phyloP scores from a whole-genome alignment of 2,888 invertebrate species.

The Tenthredo amoena region DNA sequence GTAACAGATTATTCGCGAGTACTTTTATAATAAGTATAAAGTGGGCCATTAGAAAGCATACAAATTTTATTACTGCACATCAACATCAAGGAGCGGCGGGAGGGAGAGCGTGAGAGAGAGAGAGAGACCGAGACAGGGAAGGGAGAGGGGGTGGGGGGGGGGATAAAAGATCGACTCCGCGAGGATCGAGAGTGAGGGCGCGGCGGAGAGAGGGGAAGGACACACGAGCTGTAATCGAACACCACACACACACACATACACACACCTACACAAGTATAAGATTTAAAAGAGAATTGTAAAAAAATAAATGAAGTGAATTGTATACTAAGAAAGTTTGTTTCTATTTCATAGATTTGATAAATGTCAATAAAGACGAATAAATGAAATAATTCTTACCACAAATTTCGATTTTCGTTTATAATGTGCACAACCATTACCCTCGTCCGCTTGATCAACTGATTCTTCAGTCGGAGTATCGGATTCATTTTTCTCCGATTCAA shows the following conservation, averaged over 20 bases:
- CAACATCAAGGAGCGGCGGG: not conserved
- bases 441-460: constrained; percentile 62
- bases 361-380: not conserved
- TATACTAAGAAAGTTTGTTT: not conserved
- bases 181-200: not conserved
- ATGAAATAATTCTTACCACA: constrained; percentile 83
- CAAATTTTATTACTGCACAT: constrained; percentile 42
- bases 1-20: not conserved
- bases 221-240: not conserved
- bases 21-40: constrained; percentile 3
- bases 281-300: not conserved
- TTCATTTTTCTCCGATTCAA: constrained; percentile 53
- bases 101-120: not conserved
- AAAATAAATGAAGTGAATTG: not conserved
- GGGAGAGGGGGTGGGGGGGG: not conserved
- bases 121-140: not conserved
- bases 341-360: not conserved
- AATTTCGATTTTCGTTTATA: constrained; percentile 92
- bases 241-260: not conserved
- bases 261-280: not conserved
- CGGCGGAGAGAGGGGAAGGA: not conserved
- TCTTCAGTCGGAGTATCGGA: constrained; percentile 55
- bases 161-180: not conserved
- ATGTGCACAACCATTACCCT: constrained; percentile 86
- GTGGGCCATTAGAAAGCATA: constrained; percentile 49